Conservation (phyloP, 2,113 vertebrate species). For the Abramis brama region DNA sequence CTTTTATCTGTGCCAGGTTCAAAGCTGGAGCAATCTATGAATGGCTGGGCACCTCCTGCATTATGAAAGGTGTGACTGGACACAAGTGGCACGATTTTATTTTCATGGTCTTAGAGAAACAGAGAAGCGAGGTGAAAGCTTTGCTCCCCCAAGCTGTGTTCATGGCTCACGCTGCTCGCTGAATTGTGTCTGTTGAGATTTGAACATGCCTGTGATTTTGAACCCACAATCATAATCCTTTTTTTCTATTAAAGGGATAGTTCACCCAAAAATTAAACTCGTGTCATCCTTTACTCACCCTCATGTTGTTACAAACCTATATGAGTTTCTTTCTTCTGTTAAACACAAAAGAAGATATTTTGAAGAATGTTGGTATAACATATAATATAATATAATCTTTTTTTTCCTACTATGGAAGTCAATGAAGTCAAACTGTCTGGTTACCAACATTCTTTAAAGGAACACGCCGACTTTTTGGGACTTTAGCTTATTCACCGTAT, state of each 20-base stretch:
- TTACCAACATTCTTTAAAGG: no score
- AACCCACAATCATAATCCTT: slow-evolving; percentile 2
- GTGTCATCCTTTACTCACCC: no score
- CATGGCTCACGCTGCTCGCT: slow-evolving; percentile 19
- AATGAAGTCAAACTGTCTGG: no score
- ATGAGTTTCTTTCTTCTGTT: no score
- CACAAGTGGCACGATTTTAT: slow-evolving; percentile 53
- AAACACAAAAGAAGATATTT: no score
- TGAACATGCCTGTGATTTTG: slow-evolving; percentile 45
- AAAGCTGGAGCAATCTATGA: slow-evolving; percentile 59
- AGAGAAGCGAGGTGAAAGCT: slow-evolving; percentile 44
- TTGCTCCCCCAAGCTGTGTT: slow-evolving; percentile 42
- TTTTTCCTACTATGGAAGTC: no score
- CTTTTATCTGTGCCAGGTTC: slow-evolving; percentile 57
- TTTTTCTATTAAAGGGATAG: neutral
- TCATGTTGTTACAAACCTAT: no score
- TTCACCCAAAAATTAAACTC: no score
- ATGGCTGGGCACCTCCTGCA: slow-evolving; percentile 54
- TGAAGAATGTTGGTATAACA: no score
- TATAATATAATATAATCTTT: no score
- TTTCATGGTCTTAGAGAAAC: slow-evolving; percentile 50
- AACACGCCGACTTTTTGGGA: no score
- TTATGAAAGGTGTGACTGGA: slow-evolving; percentile 58
- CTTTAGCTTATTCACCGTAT: no score
- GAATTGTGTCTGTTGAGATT: slow-evolving; percentile 43